Evolutionary conservation across 2,797 vertebrate genomes (phyloP), one percentile per base, ranked within the genome.

Genomic region (Parotocinclus haroldoi): DNA sequence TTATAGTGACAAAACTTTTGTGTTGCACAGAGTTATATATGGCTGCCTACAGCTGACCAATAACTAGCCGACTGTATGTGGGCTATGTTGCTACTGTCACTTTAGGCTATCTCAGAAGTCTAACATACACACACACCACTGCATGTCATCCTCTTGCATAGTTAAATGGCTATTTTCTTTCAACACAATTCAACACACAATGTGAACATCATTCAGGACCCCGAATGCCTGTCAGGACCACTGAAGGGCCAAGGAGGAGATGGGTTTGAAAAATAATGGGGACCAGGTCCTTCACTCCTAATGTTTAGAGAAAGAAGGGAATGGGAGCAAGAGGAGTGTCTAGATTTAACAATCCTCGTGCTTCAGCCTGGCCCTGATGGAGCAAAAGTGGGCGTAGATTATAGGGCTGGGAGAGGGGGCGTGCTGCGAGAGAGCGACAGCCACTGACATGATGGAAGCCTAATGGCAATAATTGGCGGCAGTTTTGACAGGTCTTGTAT

Each of bases 401-500:
- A 97, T 96, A 98, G 95, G 93, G 92, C 90, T 91, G 88, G 77
- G 86, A 86, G 87, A 89, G 89, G 91, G 90, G 86, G 89, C 88
- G 84, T 92, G 90, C 82, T 85, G 78, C 81, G 80, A 84, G 76
- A 82, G 88, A 86, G 89, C 91, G 93, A 95, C 92, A 94, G 90
- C 89, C 89, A 88, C 90, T 94, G 94, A 95, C 95, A 95, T 95
- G 95, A 97, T 95, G 95, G 93, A 92, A 92, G 92, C 91, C 93
- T 97, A 97, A 99, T 98, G 93, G 95, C 92, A 93, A 93, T 98
- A 98, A 99, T 98, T 98, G 95, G 91, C 78, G 87, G 89, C 91
- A 89, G 92, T 89, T 96, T 95, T 98, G 96, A 99, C 96, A 99
- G 96, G 92, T 82, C 92, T 92, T 93, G 92, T 95, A 98, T 96